Percentiles rank a stretch among this genome's conserved stretches.
Conservation (phyloP, 2,888 invertebrate species). For the Trichogramma dendrolimi region DNA sequence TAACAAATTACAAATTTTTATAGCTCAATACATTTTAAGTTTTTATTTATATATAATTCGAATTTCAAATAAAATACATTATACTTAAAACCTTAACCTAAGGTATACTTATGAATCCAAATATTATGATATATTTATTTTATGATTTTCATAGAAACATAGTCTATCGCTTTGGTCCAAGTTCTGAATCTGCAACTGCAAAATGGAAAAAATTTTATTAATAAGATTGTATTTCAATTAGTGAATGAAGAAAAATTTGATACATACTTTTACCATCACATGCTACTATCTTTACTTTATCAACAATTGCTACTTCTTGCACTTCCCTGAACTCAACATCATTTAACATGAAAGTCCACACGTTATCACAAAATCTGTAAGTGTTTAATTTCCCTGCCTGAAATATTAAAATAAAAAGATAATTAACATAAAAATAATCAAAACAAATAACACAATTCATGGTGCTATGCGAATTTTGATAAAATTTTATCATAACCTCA, state of each 20-base stretch:
- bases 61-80: neutral
- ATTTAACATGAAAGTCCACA: slow-evolving; percentile 99
- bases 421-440: neutral
- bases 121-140: neutral
- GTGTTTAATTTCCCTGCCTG: slow-evolving; percentile 75
- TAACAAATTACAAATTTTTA: neutral
- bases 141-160: neutral
- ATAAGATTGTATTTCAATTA: neutral
- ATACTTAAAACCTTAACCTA: neutral
- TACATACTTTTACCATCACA: slow-evolving; percentile 91
- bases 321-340: slow-evolving; percentile 96
- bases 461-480: no score
- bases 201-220: slow-evolving; percentile 26
- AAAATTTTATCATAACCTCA: no score
- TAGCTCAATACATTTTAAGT: neutral
- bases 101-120: neutral
- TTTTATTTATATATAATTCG: neutral
- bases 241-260: slow-evolving; percentile 3
- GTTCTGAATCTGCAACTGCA: slow-evolving; percentile 45
- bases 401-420: slow-evolving; percentile 20
- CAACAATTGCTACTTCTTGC: slow-evolving; percentile 86
- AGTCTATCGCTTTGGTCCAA: slow-evolving; percentile 44
- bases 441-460: neutral
- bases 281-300: slow-evolving; percentile 95
- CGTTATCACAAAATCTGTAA: slow-evolving; percentile 98